phyloP scores from a whole-genome alignment of 2,113 vertebrate species.

The Pituophis catenifer region DNA sequence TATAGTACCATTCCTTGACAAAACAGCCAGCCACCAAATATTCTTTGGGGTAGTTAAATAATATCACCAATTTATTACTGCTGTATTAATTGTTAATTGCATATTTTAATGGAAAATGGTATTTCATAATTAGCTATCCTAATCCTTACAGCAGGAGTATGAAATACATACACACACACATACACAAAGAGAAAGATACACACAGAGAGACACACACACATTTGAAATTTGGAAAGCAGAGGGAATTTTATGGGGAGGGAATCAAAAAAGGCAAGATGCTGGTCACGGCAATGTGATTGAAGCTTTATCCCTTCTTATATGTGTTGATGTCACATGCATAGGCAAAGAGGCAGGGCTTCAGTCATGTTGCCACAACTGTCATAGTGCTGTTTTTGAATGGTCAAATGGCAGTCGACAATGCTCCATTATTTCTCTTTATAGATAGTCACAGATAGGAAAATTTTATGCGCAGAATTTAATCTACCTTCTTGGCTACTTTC shows the following conservation, averaged over 20 bases:
- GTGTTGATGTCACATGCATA: not conserved
- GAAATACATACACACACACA: not conserved
- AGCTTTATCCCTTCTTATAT: not conserved
- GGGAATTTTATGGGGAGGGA: not conserved
- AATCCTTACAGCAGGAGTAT: not conserved
- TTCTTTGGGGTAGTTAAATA: constrained; percentile 17
- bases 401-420: not conserved
- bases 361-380: not conserved
- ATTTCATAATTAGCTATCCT: not conserved
- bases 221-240: not conserved
- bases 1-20: not conserved
- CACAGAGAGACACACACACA: not conserved
- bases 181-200: not conserved
- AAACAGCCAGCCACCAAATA: not conserved
- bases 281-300: not conserved
- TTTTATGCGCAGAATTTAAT: not conserved
- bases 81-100: not conserved
- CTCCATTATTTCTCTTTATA: not conserved
- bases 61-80: constrained; percentile 23
- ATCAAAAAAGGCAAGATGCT: not conserved
- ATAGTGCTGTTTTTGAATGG: not conserved
- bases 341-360: not conserved
- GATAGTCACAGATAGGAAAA: not conserved
- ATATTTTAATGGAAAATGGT: not conserved
- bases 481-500: not conserved